Evolutionary conservation across 2,888 invertebrate species (phyloP).

Genomic region (Ophion costatus): DNA sequence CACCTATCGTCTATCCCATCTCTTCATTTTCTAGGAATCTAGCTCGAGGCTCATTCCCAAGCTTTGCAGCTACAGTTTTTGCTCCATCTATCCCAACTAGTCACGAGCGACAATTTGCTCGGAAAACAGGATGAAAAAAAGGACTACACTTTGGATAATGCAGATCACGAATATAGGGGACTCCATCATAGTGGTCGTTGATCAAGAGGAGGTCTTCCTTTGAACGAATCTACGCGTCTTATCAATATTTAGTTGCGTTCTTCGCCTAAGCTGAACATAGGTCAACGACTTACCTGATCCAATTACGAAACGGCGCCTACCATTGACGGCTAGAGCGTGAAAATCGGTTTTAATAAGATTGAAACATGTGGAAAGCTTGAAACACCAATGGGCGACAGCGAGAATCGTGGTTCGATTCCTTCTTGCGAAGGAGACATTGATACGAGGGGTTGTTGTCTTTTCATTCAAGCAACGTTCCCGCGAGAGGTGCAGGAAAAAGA

Average conservation of each 20-base stretch:
- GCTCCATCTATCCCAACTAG: conserved; percentile 1
- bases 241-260: too few species aligned
- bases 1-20: conserved; percentile 60
- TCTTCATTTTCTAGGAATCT: conserved; percentile 45
- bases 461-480: conserved; percentile 6
- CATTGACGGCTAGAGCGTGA: background rate
- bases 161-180: background rate
- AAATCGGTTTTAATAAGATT: conserved; percentile 12
- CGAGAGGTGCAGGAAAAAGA: conserved; percentile 1
- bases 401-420: conserved; percentile 7
- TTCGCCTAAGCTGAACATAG: too few species aligned
- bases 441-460: background rate
- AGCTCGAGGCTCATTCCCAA: conserved; percentile 51
- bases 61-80: conserved; percentile 32
- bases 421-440: conserved; percentile 3
- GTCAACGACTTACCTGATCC: too few species aligned
- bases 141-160: background rate
- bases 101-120: conserved; percentile 22
- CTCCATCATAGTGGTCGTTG: too few species aligned
- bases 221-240: too few species aligned
- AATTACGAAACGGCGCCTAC: too few species aligned
- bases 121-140: conserved; percentile 15
- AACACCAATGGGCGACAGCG: background rate
- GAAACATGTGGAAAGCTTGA: conserved; percentile 9
- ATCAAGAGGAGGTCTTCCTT: too few species aligned